phyloP scores from a whole-genome alignment of 2,113 vertebrate genomes.

The Megaceryle torquata region DNA sequence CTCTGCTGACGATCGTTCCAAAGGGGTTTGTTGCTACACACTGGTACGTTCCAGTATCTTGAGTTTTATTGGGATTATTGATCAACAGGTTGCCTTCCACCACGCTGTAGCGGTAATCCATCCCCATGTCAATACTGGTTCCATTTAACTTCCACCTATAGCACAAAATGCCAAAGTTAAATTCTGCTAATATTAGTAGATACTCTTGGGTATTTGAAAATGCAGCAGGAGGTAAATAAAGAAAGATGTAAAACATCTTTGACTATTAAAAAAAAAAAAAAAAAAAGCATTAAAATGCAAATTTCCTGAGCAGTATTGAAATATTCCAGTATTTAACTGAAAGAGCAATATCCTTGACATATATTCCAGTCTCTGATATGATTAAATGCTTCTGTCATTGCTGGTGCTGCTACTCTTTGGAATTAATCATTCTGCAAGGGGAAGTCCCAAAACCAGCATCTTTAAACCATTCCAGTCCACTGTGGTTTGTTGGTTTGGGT shows the following conservation, averaged over 20 bases:
- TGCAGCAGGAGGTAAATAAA: background rate
- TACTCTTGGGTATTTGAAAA: background rate
- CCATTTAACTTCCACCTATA: slow-evolving; percentile 94
- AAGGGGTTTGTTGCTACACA: slow-evolving; percentile 93
- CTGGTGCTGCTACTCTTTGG: background rate
- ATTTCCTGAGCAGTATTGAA: background rate
- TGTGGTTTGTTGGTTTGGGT: background rate
- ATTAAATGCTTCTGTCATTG: background rate
- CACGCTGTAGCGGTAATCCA: slow-evolving; percentile 88
- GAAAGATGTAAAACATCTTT: background rate
- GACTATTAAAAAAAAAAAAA: background rate
- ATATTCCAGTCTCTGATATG: slow-evolving; percentile 9
- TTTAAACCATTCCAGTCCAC: background rate
- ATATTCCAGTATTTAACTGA: background rate
- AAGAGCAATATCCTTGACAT: background rate
- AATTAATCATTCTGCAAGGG: slow-evolving; percentile 7
- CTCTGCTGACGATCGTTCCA: slow-evolving; percentile 91
- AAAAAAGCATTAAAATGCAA: background rate
- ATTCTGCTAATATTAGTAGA: background rate
- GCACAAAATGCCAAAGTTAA: slow-evolving; percentile 61
- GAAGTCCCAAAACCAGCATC: background rate
- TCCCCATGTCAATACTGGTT: slow-evolving; percentile 81
- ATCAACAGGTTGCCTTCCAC: slow-evolving; percentile 92
- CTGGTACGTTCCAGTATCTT: slow-evolving; percentile 90
- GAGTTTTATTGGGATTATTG: slow-evolving; percentile 88